phyloP scores from a whole-genome alignment of 1,140 invertebrate genomes.

The Charaxes varanes region DNA sequence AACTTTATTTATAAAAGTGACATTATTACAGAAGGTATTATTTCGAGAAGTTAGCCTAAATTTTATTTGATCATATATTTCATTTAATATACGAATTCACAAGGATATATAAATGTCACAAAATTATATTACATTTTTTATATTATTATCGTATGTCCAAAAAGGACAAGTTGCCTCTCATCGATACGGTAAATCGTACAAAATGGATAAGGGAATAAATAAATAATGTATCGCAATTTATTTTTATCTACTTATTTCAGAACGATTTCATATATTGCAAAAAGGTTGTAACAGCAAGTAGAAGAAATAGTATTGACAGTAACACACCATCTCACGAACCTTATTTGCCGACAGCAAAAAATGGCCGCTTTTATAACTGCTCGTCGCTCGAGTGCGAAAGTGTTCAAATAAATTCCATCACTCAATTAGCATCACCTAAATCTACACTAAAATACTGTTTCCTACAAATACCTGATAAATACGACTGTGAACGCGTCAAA shows the following conservation, averaged over 20 bases:
- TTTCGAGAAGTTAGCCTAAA: too few relatives aligned
- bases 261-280: slow-evolving; percentile 33
- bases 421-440: slow-evolving; percentile 29
- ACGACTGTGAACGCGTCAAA: slow-evolving; percentile 39
- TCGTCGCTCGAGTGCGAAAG: slow-evolving; percentile 26
- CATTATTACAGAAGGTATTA: too few relatives aligned
- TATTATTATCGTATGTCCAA: too few relatives aligned
- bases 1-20: too few relatives aligned
- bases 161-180: too few relatives aligned
- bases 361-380: slow-evolving; percentile 39
- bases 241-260: slow-evolving; percentile 30
- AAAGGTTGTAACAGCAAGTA: slow-evolving; percentile 10
- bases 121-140: too few relatives aligned
- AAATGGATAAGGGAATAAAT: not conserved
- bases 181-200: not conserved
- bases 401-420: slow-evolving; percentile 35
- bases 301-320: slow-evolving; percentile 19
- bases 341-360: slow-evolving; percentile 38
- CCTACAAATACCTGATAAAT: slow-evolving; percentile 15
- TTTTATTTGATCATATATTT: too few relatives aligned
- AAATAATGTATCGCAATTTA: not conserved
- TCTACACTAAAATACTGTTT: slow-evolving; percentile 36
- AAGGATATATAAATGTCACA: too few relatives aligned
- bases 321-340: slow-evolving; percentile 39
- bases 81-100: too few relatives aligned